Evolutionary conservation across 2,797 vertebrate genomes (phyloP).

Genomic region (Cheirogaleus major): DNA sequence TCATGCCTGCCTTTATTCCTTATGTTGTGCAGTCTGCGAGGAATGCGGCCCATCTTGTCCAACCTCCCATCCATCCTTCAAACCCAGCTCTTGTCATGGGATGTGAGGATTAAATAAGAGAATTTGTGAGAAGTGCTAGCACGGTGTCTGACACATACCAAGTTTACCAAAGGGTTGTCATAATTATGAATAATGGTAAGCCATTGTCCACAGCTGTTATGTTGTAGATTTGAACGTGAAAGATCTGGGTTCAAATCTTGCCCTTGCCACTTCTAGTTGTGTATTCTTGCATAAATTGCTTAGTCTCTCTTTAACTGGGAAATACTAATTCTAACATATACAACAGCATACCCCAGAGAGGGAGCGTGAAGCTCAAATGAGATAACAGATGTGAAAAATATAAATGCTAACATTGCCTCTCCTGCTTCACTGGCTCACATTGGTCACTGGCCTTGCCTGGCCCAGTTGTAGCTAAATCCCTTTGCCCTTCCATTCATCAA

Average conservation of each 20-base stretch:
- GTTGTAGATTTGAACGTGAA: not conserved
- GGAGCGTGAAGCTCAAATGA: not conserved
- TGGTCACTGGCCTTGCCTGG: not conserved
- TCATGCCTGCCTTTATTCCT: not conserved
- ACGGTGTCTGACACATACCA: not conserved
- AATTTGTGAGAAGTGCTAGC: not conserved
- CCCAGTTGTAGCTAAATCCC: not conserved
- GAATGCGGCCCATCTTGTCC: not conserved
- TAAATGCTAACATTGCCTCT: not conserved
- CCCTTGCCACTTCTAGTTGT: not conserved
- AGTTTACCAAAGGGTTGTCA: not conserved
- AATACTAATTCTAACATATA: not conserved
- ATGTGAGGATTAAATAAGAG: not conserved
- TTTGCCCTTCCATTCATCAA: conserved; percentile 7
- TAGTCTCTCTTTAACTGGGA: conserved; percentile 14
- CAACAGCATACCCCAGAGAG: not conserved
- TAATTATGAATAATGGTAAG: not conserved
- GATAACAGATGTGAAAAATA: not conserved
- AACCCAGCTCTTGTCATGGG: not conserved
- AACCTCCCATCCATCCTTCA: not conserved
- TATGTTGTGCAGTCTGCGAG: not conserved
- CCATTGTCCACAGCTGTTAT: not conserved
- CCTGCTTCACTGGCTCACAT: not conserved
- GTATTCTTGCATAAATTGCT: not conserved
- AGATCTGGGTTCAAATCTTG: not conserved